Percentiles rank a stretch among this genome's conserved stretches.
Evolutionary conservation across 2,797 vertebrate genomes (phyloP).

Genomic region (Jordanella pulchra): DNA sequence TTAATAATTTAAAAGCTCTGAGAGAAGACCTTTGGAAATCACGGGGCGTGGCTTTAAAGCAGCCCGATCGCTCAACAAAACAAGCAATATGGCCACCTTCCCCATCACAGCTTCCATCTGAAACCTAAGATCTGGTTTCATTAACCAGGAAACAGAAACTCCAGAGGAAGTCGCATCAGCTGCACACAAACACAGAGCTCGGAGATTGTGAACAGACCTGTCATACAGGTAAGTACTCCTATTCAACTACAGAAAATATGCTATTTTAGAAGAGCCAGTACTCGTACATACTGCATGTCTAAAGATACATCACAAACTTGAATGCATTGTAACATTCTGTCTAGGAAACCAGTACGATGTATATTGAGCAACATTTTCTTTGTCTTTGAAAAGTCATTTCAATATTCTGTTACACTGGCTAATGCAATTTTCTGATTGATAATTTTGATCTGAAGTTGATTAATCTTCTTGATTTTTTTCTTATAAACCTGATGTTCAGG

Average conservation of each 20-base stretch:
- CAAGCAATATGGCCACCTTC: background rate
- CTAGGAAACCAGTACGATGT: background rate
- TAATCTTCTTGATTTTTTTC: too few species aligned
- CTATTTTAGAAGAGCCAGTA: background rate
- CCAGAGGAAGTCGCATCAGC: background rate
- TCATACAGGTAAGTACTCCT: constrained; percentile 21
- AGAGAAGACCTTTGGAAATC: background rate
- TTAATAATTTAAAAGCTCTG: background rate
- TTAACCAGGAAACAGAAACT: constrained; percentile 30
- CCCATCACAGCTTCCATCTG: background rate
- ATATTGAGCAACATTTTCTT: background rate
- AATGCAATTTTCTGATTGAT: too few species aligned
- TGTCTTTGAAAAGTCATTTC: too few species aligned
- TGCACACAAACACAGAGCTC: constrained; percentile 17
- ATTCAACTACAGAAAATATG: background rate
- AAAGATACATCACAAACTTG: background rate
- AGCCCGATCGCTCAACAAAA: background rate
- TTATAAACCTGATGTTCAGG: too few species aligned
- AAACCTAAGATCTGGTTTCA: constrained; percentile 9
- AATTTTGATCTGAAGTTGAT: too few species aligned
- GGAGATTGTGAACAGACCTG: background rate
- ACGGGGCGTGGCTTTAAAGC: background rate
- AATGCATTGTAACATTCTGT: background rate
- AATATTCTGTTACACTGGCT: too few species aligned
- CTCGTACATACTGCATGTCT: background rate